Conservation (phyloP, 2,113 vertebrate species). For the Lucifuga dentata region DNA sequence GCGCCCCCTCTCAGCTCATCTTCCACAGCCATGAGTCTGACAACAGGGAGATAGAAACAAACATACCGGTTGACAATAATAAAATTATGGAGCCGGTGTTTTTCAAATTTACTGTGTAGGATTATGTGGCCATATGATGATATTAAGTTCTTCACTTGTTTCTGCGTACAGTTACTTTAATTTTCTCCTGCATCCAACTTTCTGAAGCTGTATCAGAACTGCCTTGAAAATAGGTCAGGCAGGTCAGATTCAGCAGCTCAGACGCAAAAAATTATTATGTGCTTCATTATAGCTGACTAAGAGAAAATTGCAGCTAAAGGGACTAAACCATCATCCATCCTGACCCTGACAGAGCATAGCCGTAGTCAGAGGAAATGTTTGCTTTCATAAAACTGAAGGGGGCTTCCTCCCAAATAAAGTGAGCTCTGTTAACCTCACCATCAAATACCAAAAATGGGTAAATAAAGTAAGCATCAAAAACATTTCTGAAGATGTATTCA, state of each 20-base stretch:
- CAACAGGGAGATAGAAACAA: constrained; percentile 79
- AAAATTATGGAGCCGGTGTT: constrained; percentile 62
- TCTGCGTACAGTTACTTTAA: constrained; percentile 31
- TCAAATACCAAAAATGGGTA: too few relatives aligned
- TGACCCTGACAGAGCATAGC: background rate
- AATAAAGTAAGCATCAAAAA: too few relatives aligned
- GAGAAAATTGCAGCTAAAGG: too few relatives aligned
- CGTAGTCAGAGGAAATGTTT: background rate
- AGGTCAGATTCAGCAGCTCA: constrained; percentile 15
- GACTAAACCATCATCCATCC: too few relatives aligned
- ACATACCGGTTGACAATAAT: constrained; percentile 76
- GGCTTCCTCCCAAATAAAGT: constrained; percentile 11
- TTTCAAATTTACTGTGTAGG: constrained; percentile 56
- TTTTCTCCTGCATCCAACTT: constrained; percentile 40
- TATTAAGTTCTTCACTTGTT: constrained; percentile 71
- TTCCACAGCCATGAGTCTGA: constrained; percentile 87
- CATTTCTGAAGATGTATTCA: too few relatives aligned
- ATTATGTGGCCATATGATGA: constrained; percentile 69
- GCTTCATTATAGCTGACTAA: too few relatives aligned
- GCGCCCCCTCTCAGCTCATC: constrained; percentile 86
- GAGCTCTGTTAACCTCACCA: background rate
- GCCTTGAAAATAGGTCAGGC: constrained; percentile 1
- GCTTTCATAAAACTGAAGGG: background rate
- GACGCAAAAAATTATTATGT: too few relatives aligned
- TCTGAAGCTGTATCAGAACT: constrained; percentile 50